Evolutionary conservation across 2,797 vertebrate species (phyloP), one percentile per base, ranked within the genome.

Genomic region (Lates japonicus): DNA sequence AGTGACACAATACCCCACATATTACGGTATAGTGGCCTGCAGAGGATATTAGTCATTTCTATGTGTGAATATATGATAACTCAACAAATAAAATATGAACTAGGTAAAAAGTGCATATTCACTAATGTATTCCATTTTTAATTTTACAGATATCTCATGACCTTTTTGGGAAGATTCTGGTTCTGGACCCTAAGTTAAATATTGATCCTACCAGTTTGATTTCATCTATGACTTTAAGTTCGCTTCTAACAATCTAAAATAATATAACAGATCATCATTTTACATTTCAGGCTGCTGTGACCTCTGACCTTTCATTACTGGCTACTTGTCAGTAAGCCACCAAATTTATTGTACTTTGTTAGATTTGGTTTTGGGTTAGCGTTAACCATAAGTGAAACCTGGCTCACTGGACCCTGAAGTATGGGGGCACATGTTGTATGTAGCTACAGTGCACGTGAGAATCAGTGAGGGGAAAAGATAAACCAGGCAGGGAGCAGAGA

Each of bases 81-180:
- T 63, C 5, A 8, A 29, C 25, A 49, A 60, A 76, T 51, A 10
- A 84, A 69, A 73, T 14, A 77, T 62, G 41, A 74, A 25, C 1
- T 13, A 0, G 2, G 25, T 70, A 10, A 74, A 74, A 25, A 66
- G 60, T 8, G 0, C 49, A 60, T 64, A 59, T 33, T 39, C 16
- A 41, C 8, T 14, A 7, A 7, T 51, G n/a, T 3, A 25, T 54
- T 25, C 11, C 11, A 54, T 25, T 25, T 13, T 54, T 54, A 25
- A 54, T 54, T 29, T 29, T 2, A 29, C 35, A 57, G 49, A 57
- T 16, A 31, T 55, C 49, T 57, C 51, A 3, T 49, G 48, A 20
- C 19, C 19, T 8, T 20, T 20, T n/a, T 4, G 48, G 17, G 19
- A 13, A 59, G 10, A 22, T 42, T 42, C 35, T 54, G 46, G 12